Evolutionary conservation across 2,113 vertebrate species (phyloP).

Genomic region (Rhombomys opimus): DNA sequence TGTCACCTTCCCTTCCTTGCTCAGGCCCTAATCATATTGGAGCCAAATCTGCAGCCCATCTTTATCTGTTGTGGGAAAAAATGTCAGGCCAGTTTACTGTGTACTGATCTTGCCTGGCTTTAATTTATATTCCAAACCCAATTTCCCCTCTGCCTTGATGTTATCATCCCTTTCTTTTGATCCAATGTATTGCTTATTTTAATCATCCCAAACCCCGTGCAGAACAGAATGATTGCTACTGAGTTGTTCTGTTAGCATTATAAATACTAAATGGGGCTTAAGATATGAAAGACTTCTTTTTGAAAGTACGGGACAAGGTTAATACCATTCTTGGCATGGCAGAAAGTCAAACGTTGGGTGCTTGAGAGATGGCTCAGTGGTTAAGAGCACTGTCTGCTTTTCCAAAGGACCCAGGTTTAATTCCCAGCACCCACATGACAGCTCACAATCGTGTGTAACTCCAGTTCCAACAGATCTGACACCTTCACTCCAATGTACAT

Average conservation of each 20-base stretch:
- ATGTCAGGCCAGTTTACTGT: not conserved
- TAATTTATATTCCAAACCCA: conserved; percentile 22
- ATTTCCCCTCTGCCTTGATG: conserved; percentile 32
- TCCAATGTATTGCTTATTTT: not conserved
- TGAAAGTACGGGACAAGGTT: not conserved
- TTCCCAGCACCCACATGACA: no score
- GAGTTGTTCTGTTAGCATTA: not conserved
- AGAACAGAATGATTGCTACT: not conserved
- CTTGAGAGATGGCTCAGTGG: no score
- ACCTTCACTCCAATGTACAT: no score
- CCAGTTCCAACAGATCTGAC: no score
- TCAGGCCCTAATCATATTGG: not conserved
- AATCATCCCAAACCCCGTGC: conserved; percentile 3
- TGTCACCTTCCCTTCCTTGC: not conserved
- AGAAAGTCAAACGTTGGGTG: not conserved
- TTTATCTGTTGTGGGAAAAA: not conserved
- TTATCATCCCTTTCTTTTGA: conserved; percentile 47
- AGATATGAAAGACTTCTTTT: not conserved
- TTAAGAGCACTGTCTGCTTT: no score
- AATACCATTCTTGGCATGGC: not conserved
- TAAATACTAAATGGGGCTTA: not conserved
- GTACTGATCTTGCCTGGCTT: not conserved
- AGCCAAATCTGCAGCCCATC: not conserved
- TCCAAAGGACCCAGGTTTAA: no score
- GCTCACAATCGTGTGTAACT: no score